A percentile compares a stretch with the other conserved stretches of the same genome.
Conservation (phyloP, 2,113 vertebrate genomes). For the Microtus montanus region DNA sequence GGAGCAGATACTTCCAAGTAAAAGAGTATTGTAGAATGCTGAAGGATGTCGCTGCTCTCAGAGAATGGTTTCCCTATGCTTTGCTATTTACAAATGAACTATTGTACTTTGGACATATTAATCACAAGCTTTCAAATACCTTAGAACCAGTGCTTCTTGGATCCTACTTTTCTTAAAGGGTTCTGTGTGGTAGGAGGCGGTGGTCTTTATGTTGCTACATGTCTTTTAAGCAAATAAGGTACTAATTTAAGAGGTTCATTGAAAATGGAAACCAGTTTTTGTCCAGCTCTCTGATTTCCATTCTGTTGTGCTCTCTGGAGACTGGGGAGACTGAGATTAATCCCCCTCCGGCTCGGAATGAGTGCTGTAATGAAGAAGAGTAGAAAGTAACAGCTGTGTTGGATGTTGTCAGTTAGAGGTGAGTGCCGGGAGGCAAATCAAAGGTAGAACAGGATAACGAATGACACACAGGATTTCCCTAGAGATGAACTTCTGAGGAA, state of each 20-base stretch:
- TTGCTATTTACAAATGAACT: neutral
- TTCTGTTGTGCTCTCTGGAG: neutral
- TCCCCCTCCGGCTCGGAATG: neutral
- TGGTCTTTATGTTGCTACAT: neutral
- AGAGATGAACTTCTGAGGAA: neutral
- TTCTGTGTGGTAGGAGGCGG: neutral
- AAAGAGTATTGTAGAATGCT: slow-evolving; percentile 11
- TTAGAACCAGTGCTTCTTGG: neutral
- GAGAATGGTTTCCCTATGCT: neutral
- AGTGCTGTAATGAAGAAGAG: neutral
- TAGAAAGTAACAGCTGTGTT: neutral
- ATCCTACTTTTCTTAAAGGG: neutral
- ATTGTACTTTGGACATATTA: slow-evolving; percentile 10
- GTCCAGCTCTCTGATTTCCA: neutral
- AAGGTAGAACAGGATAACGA: neutral
- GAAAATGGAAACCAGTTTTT: neutral
- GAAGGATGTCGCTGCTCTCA: neutral
- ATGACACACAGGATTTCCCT: neutral
- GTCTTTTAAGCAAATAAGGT: neutral
- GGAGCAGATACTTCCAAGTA: neutral
- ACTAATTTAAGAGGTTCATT: neutral
- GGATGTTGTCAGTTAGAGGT: neutral
- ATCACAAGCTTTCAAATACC: neutral
- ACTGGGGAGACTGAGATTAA: neutral
- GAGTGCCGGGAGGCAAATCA: neutral